A percentile compares a stretch with the other conserved stretches of the same genome.
Conservation (phyloP, 1,140 invertebrate species). For the Diabrotica undecimpunctata region DNA sequence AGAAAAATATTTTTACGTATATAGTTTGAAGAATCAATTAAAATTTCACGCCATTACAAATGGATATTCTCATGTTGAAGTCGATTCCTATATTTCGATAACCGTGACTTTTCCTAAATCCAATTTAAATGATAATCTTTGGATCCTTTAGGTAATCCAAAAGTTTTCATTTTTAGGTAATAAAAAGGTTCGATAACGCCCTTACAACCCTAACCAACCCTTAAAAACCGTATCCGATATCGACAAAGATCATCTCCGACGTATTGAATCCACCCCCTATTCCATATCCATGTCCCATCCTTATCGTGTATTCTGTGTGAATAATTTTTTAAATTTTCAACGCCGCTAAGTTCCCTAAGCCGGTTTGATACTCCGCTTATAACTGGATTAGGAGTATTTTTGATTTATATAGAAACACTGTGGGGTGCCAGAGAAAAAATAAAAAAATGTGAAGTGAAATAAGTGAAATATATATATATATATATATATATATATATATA, state of each 20-base stretch:
- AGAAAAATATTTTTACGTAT: too few species aligned
- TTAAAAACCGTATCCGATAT: constrained; percentile 7
- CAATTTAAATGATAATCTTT: constrained; percentile 3
- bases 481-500: too few species aligned
- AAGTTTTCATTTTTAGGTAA: constrained; percentile 9
- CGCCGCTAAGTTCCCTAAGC: not conserved
- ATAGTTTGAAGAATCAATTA: too few species aligned
- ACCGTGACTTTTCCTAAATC: not conserved
- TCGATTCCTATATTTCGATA: too few species aligned
- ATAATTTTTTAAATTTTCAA: constrained; percentile 10
- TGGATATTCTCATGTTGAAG: too few species aligned
- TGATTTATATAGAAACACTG: not conserved
- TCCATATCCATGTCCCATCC: too few species aligned
- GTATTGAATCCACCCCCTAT: not conserved
- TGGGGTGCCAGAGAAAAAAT: too few species aligned
- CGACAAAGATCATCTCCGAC: constrained; percentile 2
- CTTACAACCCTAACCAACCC: constrained; percentile 7
- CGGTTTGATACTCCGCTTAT: not conserved
- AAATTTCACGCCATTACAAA: too few species aligned
- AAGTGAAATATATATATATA: too few species aligned
- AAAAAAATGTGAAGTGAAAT: too few species aligned
- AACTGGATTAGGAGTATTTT: not conserved
- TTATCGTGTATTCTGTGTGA: not conserved
- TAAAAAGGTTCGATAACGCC: constrained; percentile 11
- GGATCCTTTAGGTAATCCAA: constrained; percentile 1